Evolutionary conservation across 2,797 vertebrate species (phyloP).

Genomic region (Ptychadena robeensis): DNA sequence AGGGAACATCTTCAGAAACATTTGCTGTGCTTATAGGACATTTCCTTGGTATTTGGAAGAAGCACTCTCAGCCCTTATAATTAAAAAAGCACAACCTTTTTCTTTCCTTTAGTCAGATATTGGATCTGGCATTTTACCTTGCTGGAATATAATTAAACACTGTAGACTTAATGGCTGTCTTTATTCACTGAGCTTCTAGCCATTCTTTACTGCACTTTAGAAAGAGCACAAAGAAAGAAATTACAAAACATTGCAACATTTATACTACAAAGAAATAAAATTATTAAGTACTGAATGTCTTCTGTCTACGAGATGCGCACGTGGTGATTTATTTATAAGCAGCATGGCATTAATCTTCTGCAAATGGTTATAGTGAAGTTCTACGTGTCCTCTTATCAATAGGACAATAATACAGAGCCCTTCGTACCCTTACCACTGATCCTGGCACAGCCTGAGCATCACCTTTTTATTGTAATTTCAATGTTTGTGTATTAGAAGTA

Average conservation of each 20-base stretch:
- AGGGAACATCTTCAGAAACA: background rate
- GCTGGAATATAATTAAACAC: constrained; percentile 62
- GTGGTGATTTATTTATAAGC: constrained; percentile 12
- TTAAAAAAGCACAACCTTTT: constrained; percentile 33
- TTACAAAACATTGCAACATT: background rate
- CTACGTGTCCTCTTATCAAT: background rate
- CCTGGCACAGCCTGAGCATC: background rate
- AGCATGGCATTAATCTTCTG: constrained; percentile 33
- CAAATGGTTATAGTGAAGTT: background rate
- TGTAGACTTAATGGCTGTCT: constrained; percentile 61
- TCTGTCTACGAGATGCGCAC: background rate
- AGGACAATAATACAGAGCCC: background rate
- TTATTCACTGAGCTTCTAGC: constrained; percentile 61
- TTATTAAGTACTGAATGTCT: background rate
- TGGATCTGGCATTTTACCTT: constrained; percentile 64
- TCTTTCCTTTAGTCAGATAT: constrained; percentile 58
- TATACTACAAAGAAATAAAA: background rate
- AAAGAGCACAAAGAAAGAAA: constrained; percentile 23
- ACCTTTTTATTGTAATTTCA: background rate
- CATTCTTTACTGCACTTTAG: constrained; percentile 45
- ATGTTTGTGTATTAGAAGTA: background rate
- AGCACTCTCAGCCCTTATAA: constrained; percentile 36
- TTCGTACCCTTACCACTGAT: background rate
- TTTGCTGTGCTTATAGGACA: constrained; percentile 14
- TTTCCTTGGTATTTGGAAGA: constrained; percentile 51